phyloP scores from a whole-genome alignment of 2,113 vertebrate species.

The Rhizomys pruinosus region DNA sequence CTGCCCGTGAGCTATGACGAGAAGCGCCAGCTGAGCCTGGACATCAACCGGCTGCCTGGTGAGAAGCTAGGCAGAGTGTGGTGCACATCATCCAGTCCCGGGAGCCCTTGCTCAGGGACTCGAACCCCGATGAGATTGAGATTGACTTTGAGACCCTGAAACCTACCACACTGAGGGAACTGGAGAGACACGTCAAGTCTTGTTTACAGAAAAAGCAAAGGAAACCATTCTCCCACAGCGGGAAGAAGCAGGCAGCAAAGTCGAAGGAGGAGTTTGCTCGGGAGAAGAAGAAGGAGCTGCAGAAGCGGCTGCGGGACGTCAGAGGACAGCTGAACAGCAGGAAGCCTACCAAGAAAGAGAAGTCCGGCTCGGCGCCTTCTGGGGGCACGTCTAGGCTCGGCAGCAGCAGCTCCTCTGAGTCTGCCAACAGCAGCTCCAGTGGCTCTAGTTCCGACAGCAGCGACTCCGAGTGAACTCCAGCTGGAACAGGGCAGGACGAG shows the following conservation, averaged over 20 bases:
- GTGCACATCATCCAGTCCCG: slow-evolving; percentile 96
- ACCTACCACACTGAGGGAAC: slow-evolving; percentile 94
- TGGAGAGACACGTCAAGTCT: slow-evolving; percentile 95
- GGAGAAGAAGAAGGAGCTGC: slow-evolving; percentile 95
- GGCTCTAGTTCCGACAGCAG: slow-evolving; percentile 94
- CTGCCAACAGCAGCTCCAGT: slow-evolving; percentile 90
- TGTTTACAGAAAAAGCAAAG: slow-evolving; percentile 94
- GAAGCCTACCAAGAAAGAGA: slow-evolving; percentile 93
- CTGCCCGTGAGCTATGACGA: slow-evolving; percentile 96
- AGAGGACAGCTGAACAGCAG: slow-evolving; percentile 94
- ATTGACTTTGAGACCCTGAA: slow-evolving; percentile 98
- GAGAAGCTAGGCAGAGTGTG: slow-evolving; percentile 94
- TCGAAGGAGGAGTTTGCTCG: slow-evolving; percentile 94
- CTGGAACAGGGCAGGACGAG: neutral
- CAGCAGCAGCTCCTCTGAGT: slow-evolving; percentile 92
- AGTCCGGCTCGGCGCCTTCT: slow-evolving; percentile 85
- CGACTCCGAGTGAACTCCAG: slow-evolving; percentile 89
- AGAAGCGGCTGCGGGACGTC: slow-evolving; percentile 93
- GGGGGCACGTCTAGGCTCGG: slow-evolving; percentile 90
- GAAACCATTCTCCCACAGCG: slow-evolving; percentile 91
- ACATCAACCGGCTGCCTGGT: slow-evolving; percentile 96
- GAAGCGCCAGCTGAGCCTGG: slow-evolving; percentile 97
- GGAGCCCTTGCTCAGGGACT: slow-evolving; percentile 93
- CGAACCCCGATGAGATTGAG: slow-evolving; percentile 95
- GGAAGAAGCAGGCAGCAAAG: slow-evolving; percentile 92